These are phyloP conservation scores for Dryococelus australis DNA, from an alignment of 2,888 invertebrate genomes.

Conservation along the genomic window DNA sequence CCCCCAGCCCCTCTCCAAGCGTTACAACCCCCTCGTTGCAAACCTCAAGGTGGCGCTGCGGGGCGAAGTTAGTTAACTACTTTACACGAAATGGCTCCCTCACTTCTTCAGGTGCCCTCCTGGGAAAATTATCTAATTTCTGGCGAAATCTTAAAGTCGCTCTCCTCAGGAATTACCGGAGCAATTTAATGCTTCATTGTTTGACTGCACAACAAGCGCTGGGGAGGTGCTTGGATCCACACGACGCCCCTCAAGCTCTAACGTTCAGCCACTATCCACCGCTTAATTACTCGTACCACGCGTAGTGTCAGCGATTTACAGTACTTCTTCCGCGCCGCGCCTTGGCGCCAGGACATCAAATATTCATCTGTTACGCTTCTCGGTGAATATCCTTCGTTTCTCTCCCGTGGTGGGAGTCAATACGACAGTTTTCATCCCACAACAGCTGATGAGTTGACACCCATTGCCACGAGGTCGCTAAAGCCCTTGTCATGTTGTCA, in stretches of 20 bases:
- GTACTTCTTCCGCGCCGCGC: too few relatives aligned
- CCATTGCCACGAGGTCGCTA: too few relatives aligned
- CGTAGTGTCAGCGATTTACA: neutral
- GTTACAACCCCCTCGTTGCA: constrained; percentile 10
- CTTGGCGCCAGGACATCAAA: too few relatives aligned
- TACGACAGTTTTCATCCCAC: too few relatives aligned
- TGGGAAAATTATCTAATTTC: constrained; percentile 46
- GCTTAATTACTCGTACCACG: neutral
- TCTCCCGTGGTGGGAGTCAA: too few relatives aligned
- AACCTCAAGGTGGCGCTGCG: constrained; percentile 38
- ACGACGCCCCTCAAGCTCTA: neutral
- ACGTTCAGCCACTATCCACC: neutral
- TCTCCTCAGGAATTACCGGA: constrained; percentile 38
- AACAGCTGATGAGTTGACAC: too few relatives aligned
- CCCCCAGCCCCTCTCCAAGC: constrained; percentile 20
- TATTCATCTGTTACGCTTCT: too few relatives aligned
- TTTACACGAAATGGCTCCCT: constrained; percentile 43
- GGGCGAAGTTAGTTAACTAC: constrained; percentile 45
- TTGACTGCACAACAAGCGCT: constrained; percentile 30
- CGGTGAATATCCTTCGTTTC: too few relatives aligned
- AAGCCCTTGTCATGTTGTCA: too few relatives aligned
- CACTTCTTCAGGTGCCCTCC: constrained; percentile 41
- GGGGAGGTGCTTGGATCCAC: neutral
- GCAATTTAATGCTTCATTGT: constrained; percentile 43
- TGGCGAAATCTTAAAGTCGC: constrained; percentile 42